These are phyloP conservation scores for Nemurella pictetii DNA, from an alignment of 2,888 invertebrate genomes.

Conservation along the genomic window DNA sequence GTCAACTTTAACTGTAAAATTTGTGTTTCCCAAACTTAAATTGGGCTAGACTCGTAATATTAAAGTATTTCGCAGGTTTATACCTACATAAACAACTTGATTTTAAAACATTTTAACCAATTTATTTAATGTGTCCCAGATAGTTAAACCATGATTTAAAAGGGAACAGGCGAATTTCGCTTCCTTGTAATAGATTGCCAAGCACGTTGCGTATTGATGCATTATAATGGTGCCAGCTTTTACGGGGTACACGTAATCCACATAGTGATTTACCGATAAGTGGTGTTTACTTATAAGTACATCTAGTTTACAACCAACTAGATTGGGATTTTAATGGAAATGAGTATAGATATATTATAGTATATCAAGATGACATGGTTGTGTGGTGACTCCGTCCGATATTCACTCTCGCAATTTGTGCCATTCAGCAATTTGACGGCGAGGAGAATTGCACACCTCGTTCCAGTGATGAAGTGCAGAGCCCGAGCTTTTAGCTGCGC, in stretches of 20 bases:
- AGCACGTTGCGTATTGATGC: background rate
- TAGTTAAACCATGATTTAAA: too few species aligned
- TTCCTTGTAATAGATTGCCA: too few species aligned
- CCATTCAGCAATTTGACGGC: slow-evolving; percentile 99
- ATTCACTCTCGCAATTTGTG: slow-evolving; percentile 89
- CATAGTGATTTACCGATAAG: background rate
- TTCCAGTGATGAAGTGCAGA: slow-evolving; percentile 94
- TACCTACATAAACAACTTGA: too few species aligned
- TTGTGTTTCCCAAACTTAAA: too few species aligned
- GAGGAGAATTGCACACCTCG: slow-evolving; percentile 94
- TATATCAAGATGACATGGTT: background rate
- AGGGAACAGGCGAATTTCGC: too few species aligned
- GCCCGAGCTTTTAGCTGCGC: slow-evolving; percentile 76
- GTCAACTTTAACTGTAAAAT: too few species aligned
- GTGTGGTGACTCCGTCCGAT: background rate
- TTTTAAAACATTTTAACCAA: too few species aligned
- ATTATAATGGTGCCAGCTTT: background rate
- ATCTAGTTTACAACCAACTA: background rate
- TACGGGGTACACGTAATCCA: background rate
- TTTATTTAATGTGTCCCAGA: too few species aligned
- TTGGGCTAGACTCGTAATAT: too few species aligned
- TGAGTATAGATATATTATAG: background rate
- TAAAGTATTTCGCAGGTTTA: too few species aligned
- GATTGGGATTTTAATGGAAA: background rate
- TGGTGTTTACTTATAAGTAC: background rate